These are phyloP conservation scores for Coranthus polyacanthus DNA, from an alignment of 2,797 vertebrate genomes.

Conservation along the genomic window DNA sequence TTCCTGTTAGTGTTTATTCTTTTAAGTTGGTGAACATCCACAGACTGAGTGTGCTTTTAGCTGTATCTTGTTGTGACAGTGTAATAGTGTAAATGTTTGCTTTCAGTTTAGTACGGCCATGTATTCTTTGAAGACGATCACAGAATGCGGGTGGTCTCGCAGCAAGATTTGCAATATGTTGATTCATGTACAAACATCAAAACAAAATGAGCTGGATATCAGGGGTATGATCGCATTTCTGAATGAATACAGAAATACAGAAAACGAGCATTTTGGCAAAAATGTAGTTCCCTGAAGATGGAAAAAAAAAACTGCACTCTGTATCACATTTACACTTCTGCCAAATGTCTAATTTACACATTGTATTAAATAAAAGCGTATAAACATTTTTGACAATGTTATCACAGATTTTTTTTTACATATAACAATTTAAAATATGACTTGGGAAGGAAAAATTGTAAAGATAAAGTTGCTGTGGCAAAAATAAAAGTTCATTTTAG, in stretches of 20 bases:
- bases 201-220: slow-evolving; percentile 18
- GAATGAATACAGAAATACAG: slow-evolving; percentile 9
- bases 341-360: neutral
- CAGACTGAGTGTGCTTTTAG: slow-evolving; percentile 13
- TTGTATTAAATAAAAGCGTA: neutral
- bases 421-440: slow-evolving; percentile 1
- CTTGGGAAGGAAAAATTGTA: neutral
- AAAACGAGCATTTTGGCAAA: slow-evolving; percentile 1
- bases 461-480: slow-evolving; percentile 4
- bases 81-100: slow-evolving; percentile 19
- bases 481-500: slow-evolving; percentile 5
- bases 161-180: slow-evolving; percentile 21
- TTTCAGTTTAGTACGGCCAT: slow-evolving; percentile 38
- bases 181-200: slow-evolving; percentile 14
- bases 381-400: neutral
- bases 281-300: neutral
- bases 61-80: slow-evolving; percentile 17
- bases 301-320: neutral
- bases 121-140: slow-evolving; percentile 11
- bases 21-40: slow-evolving; percentile 19
- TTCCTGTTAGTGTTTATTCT: slow-evolving; percentile 41
- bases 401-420: neutral
- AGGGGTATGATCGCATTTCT: slow-evolving; percentile 7
- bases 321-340: neutral
- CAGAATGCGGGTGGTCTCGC: slow-evolving; percentile 51